Evolutionary conservation across 2,888 invertebrate genomes (phyloP).

Genomic region (Lacanobia oleracea): DNA sequence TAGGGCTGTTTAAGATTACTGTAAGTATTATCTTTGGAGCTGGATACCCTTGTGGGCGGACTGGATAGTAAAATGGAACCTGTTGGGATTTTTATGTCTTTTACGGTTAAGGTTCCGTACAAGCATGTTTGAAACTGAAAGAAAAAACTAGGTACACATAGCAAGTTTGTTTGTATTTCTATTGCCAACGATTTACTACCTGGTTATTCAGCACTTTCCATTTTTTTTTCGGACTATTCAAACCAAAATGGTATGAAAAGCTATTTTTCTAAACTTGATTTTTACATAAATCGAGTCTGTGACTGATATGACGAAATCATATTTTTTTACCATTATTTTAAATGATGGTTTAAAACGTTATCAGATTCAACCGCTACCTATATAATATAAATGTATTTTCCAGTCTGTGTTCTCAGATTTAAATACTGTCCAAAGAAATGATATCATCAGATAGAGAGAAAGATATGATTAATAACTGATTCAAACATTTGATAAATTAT

Average conservation of each 20-base stretch:
- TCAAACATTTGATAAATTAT: conserved; percentile 62
- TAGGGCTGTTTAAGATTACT: conserved; percentile 40
- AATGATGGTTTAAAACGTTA: not conserved
- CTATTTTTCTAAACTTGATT: too few species aligned
- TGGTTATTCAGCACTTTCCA: too few species aligned
- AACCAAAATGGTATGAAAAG: too few species aligned
- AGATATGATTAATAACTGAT: conserved; percentile 61
- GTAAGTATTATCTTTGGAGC: conserved; percentile 27
- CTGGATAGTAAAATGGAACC: conserved; percentile 12
- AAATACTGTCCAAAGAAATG: conserved; percentile 22
- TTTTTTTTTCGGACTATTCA: too few species aligned
- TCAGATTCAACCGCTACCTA: not conserved
- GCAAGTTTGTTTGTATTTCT: too few species aligned
- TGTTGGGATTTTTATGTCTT: not conserved
- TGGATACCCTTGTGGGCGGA: conserved; percentile 25
- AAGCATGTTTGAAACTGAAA: too few species aligned
- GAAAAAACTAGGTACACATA: too few species aligned
- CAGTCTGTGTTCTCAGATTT: not conserved
- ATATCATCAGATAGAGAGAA: conserved; percentile 41
- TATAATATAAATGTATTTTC: not conserved
- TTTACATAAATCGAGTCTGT: too few species aligned
- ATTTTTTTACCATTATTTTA: too few species aligned
- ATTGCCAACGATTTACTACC: too few species aligned
- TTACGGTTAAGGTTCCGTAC: not conserved
- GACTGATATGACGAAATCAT: too few species aligned